Evolutionary conservation across 2,113 vertebrate genomes (phyloP).

Genomic region (Pandion haliaetus): DNA sequence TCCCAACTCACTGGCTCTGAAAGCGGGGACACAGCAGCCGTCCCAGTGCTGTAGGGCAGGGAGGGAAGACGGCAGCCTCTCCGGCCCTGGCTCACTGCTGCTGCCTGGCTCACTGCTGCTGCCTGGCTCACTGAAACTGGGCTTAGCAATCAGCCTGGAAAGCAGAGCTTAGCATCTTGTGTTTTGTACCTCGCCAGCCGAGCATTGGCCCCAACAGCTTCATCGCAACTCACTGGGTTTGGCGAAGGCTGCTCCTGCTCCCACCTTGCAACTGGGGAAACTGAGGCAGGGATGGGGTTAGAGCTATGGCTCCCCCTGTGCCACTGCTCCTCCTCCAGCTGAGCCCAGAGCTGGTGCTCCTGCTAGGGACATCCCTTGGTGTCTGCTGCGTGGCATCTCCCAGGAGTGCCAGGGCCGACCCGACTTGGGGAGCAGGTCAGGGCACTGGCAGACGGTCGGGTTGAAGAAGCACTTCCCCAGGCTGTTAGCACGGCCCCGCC

Average conservation of each 20-base stretch:
- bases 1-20: neutral
- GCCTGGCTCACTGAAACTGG: neutral
- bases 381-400: neutral
- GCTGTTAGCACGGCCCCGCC: neutral
- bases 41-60: neutral
- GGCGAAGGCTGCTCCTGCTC: neutral
- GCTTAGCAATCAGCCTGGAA: neutral
- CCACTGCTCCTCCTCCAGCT: neutral
- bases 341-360: neutral
- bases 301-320: neutral
- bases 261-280: neutral
- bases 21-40: neutral
- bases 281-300: neutral
- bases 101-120: neutral
- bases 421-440: conserved; percentile 9
- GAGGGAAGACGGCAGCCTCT: neutral
- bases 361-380: neutral
- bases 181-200: neutral
- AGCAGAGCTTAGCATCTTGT: neutral
- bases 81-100: neutral
- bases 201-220: neutral
- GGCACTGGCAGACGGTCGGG: neutral
- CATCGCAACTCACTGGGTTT: accelerated
- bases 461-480: neutral
- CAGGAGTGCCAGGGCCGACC: neutral